Conservation (phyloP, 2,113 vertebrate species). For the Apteryx mantelli region DNA sequence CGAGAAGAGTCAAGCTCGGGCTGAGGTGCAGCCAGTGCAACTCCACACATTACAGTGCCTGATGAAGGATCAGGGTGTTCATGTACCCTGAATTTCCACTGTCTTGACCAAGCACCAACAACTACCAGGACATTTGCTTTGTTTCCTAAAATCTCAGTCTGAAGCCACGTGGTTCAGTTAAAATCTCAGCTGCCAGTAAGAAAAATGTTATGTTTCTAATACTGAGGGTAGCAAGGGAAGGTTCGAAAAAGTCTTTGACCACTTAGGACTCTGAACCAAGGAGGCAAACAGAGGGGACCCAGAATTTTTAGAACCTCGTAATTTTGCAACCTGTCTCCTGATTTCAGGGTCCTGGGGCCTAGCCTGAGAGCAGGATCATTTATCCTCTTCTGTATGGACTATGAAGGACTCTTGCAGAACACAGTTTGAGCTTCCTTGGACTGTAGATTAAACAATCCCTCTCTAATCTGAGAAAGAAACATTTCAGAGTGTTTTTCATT, state of each 20-base stretch:
- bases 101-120: neutral
- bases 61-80: neutral
- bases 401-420: neutral
- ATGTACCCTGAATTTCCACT: neutral
- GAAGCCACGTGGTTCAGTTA: neutral
- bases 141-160: neutral
- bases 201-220: neutral
- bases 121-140: neutral
- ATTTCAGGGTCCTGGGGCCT: neutral
- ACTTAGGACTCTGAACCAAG: neutral
- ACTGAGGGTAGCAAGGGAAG: neutral
- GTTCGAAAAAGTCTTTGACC: neutral
- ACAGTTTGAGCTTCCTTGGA: neutral
- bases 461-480: neutral
- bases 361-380: neutral
- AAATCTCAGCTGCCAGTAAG: neutral
- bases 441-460: neutral
- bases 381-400: neutral
- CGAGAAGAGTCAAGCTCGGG: neutral
- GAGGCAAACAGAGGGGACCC: neutral
- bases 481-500: neutral
- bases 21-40: neutral
- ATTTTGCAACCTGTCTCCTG: neutral
- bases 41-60: rapidly evolving
- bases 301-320: neutral